Evolutionary conservation across 92 coral and sea anemone genomes (phyloP).

Genomic region (Epizoanthus rinbou): DNA sequence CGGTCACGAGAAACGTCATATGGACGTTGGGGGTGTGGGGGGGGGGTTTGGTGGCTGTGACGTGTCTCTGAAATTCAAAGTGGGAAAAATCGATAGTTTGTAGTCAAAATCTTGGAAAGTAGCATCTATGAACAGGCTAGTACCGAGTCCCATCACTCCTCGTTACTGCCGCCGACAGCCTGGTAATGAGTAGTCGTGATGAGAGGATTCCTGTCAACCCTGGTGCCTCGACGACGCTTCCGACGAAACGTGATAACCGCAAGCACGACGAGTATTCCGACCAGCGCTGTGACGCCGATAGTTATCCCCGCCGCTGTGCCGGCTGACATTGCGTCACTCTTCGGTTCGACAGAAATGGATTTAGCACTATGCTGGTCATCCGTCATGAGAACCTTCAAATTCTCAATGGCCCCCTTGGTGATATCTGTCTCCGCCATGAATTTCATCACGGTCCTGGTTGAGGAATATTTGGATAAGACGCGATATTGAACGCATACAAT

Average conservation of each 20-base stretch:
- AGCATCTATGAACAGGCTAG: too few species aligned
- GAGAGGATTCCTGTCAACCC: constrained; percentile 6
- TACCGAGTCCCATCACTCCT: neutral
- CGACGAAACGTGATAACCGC: constrained; percentile 66
- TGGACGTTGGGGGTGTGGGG: too few species aligned
- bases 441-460: constrained; percentile 19
- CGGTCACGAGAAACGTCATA: too few species aligned
- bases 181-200: constrained; percentile 28
- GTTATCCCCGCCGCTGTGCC: constrained; percentile 75
- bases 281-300: constrained; percentile 65
- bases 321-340: constrained; percentile 50
- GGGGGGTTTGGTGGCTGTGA: too few species aligned
- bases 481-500: neutral
- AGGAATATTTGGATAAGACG: neutral
- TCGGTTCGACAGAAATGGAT: constrained; percentile 38
- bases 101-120: too few species aligned
- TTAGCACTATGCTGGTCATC: neutral
- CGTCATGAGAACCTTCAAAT: constrained; percentile 4
- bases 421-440: constrained; percentile 27
- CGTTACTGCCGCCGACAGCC: neutral
- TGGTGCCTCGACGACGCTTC: constrained; percentile 10
- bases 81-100: too few species aligned
- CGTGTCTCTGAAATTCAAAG: too few species aligned
- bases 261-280: constrained; percentile 57
- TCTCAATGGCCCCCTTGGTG: constrained; percentile 33